Conservation (phyloP, 2,797 vertebrate genomes). For the Uromys caudimaculatus region DNA sequence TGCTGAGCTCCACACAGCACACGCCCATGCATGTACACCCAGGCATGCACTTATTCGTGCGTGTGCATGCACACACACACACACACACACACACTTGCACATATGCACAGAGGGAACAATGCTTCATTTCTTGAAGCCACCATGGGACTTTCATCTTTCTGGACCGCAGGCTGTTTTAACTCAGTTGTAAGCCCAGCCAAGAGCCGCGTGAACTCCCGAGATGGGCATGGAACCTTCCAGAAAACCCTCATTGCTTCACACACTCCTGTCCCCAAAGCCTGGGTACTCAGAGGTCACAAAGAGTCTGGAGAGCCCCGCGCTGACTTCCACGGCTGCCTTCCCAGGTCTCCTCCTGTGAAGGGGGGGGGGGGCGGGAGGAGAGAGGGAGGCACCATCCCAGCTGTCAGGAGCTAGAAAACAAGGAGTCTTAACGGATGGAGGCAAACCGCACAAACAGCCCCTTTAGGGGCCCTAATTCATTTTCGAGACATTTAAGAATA, state of each 20-base stretch:
- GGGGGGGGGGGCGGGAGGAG: not conserved
- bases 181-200: not conserved
- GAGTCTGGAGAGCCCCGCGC: not conserved
- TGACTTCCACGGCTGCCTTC: slow-evolving; percentile 19
- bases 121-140: not conserved
- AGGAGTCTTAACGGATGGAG: slow-evolving; percentile 77
- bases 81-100: too few species aligned
- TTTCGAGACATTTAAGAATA: slow-evolving; percentile 89
- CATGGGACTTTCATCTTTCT: not conserved
- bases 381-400: not conserved
- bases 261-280: not conserved
- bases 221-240: not conserved
- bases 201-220: not conserved
- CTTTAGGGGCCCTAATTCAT: slow-evolving; percentile 88
- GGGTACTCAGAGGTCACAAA: not conserved
- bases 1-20: not conserved
- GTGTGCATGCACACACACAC: too few species aligned
- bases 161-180: not conserved
- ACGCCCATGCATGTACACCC: not conserved
- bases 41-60: not conserved
- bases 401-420: slow-evolving; percentile 56
- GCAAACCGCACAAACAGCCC: slow-evolving; percentile 75
- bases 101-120: not conserved
- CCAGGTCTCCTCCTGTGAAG: slow-evolving; percentile 21
- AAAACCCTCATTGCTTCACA: not conserved